These are phyloP conservation scores for Platichthys stellatus DNA, from an alignment of 2,113 vertebrate species.

Conservation along the genomic window DNA sequence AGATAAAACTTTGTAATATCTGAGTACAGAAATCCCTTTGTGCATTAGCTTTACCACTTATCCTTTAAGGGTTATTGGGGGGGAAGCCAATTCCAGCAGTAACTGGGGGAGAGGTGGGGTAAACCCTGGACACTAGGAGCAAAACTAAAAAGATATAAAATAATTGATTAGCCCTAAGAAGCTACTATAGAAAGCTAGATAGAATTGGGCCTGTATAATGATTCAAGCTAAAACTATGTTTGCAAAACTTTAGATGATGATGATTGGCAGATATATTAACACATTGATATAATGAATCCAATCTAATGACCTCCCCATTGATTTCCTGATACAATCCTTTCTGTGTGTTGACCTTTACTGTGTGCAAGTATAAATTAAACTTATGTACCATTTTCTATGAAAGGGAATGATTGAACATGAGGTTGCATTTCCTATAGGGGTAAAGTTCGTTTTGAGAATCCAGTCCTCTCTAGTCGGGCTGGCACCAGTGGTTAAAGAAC, in stretches of 20 bases:
- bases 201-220: not conserved
- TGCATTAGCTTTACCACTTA: no score
- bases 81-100: no score
- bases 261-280: not conserved
- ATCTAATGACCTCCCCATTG: no score
- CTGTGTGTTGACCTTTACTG: no score
- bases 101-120: no score
- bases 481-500: conserved; percentile 26
- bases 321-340: not conserved
- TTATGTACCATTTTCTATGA: not conserved
- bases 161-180: not conserved
- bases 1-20: not conserved
- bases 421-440: not conserved
- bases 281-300: not conserved
- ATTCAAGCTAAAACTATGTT: not conserved
- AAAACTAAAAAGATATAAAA: not conserved
- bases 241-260: not conserved
- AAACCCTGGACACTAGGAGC: no score
- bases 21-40: not conserved
- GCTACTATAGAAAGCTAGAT: no score
- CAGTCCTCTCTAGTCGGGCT: not conserved
- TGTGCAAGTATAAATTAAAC: not conserved
- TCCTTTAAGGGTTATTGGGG: no score
- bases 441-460: not conserved
- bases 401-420: not conserved